phyloP scores from a whole-genome alignment of 2,888 invertebrate genomes.

The Epistrophella euchroma region DNA sequence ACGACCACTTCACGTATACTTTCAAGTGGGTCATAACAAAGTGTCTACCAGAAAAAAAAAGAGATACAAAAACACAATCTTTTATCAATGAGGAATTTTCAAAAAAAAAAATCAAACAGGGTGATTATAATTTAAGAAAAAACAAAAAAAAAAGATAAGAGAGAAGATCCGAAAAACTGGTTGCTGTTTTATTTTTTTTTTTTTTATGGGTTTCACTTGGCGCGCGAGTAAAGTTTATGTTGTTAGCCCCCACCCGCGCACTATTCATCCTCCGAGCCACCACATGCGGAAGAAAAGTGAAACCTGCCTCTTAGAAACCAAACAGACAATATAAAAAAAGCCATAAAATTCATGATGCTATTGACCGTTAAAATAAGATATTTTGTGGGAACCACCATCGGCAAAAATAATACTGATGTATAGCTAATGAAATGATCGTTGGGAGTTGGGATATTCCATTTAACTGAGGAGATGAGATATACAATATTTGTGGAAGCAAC shows the following conservation, averaged over 20 bases:
- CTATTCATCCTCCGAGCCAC: not conserved
- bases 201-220: constrained; percentile 29
- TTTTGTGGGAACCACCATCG: constrained; percentile 38
- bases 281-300: constrained; percentile 66
- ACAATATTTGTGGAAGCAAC: not conserved
- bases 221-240: constrained; percentile 6
- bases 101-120: constrained; percentile 4
- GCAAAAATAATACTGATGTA: not conserved
- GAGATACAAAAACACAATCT: not conserved
- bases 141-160: constrained; percentile 11
- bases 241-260: constrained; percentile 24
- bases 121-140: constrained; percentile 22
- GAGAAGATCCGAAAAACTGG: constrained; percentile 32
- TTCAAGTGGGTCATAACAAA: constrained; percentile 51
- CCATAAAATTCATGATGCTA: constrained; percentile 62
- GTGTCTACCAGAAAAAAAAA: constrained; percentile 23
- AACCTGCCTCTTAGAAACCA: constrained; percentile 41
- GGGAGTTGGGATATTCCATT: not conserved
- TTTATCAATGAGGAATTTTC: constrained; percentile 24
- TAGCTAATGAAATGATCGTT: not conserved
- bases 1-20: constrained; percentile 8
- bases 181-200: not conserved
- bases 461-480: not conserved
- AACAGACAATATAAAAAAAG: constrained; percentile 44
- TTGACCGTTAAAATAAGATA: constrained; percentile 60